phyloP scores from a whole-genome alignment of 1,140 invertebrate genomes.

The Hylaeus anthracinus region DNA sequence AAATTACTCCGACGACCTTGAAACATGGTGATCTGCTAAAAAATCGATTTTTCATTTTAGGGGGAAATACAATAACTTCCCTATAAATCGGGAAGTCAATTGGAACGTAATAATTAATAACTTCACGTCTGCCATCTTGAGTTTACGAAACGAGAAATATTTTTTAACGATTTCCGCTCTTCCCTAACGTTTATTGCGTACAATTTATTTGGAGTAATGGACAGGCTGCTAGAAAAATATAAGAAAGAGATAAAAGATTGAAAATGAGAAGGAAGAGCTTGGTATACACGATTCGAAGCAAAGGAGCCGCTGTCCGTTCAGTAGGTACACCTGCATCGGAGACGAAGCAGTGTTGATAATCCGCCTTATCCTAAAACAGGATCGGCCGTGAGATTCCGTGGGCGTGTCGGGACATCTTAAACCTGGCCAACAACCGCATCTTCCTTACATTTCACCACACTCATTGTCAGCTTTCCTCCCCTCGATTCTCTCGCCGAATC shows the following conservation, averaged over 20 bases:
- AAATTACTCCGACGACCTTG: too few relatives aligned
- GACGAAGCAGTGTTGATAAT: constrained; percentile 28
- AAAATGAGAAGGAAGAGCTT: not conserved
- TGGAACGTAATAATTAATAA: too few relatives aligned
- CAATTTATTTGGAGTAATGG: not conserved
- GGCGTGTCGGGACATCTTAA: constrained; percentile 29
- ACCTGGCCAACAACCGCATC: not conserved
- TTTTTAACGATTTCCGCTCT: too few relatives aligned
- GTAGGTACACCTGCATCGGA: constrained; percentile 31
- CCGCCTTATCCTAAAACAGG: constrained; percentile 42
- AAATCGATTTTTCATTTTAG: too few relatives aligned
- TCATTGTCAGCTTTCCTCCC: too few relatives aligned
- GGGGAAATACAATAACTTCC: too few relatives aligned
- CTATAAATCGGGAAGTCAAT: too few relatives aligned
- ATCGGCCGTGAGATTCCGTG: constrained; percentile 28
- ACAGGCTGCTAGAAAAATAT: not conserved
- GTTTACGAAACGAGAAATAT: too few relatives aligned
- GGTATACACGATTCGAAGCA: not conserved
- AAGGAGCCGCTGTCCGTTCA: not conserved
- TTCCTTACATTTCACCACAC: not conserved
- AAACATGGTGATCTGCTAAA: too few relatives aligned
- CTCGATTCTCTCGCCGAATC: not conserved
- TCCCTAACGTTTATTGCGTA: not conserved
- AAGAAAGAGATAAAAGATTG: not conserved
- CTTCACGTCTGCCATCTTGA: too few relatives aligned